phyloP scores from a whole-genome alignment of 2,888 invertebrate species.

The Mantis religiosa region DNA sequence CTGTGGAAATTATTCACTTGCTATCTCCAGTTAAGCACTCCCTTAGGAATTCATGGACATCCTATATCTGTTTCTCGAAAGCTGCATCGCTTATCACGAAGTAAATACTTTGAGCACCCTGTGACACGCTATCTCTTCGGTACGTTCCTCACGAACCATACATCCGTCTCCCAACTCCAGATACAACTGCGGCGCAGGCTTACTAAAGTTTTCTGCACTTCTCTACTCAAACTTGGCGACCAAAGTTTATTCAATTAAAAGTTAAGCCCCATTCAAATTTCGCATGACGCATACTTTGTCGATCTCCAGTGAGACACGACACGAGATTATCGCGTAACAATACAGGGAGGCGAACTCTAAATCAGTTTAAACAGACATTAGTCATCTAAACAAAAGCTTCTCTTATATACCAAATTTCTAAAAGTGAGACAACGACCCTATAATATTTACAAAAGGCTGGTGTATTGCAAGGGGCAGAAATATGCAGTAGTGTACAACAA shows the following conservation, averaged over 20 bases:
- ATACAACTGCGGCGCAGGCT: neutral
- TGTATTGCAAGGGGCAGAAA: too few species aligned
- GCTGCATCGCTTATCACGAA: too few species aligned
- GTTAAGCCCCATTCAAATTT: neutral
- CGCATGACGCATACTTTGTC: neutral
- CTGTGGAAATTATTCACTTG: too few species aligned
- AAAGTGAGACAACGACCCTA: too few species aligned
- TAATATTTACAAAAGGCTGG: too few species aligned
- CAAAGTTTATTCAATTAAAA: neutral
- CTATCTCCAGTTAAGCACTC: too few species aligned
- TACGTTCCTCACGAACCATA: neutral
- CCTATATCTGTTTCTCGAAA: too few species aligned
- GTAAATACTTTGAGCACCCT: neutral
- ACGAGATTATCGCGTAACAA: neutral
- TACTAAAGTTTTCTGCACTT: neutral
- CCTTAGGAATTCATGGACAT: too few species aligned
- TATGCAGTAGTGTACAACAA: too few species aligned
- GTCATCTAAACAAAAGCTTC: neutral
- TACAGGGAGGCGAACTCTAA: neutral
- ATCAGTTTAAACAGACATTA: neutral
- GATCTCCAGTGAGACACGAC: neutral
- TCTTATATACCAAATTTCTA: neutral
- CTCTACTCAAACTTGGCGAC: neutral
- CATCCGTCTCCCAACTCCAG: neutral
- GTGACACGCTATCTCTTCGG: neutral